Base-by-base conservation (phyloP, 2,888 invertebrate species). In the Boloria euphrosyne region DNA sequence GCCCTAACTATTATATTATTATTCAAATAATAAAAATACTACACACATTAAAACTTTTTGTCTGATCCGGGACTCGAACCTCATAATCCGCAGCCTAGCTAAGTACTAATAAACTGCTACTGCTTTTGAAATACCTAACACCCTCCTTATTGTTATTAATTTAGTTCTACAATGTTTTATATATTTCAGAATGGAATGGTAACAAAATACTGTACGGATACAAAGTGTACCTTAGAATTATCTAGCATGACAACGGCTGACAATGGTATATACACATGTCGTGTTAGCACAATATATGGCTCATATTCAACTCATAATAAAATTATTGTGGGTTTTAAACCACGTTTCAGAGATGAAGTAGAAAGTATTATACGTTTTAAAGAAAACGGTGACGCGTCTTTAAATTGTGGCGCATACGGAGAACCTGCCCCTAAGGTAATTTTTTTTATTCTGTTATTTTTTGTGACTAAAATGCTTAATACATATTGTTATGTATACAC, bases 101-200 rank as follows among this genome's bases (percentile, higher is more conserved):
- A n/a, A n/a, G n/a, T n/a, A n/a, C n/a, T n/a, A n/a, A n/a, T n/a
- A n/a, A n/a, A n/a, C n/a, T n/a, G 17, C 17, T 49, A 54, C 50
- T 50, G 16, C 13, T 22, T 13, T n/a, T n/a, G n/a, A n/a, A 14
- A 13, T 31, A 10, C 14, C 10, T 17, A 49, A 7, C 1, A 13
- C 31, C 13, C 13, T 5, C n/a, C 31, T 16, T 13, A 4, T 31
- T n/a, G 13, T 16, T 4, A 16, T 16, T 53, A 13, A 31, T n/a
- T 38, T 38, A 16, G 31, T 10, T 38, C 31, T 38, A 2, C 7
- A 38, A 10, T 13, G n/a, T 14, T 55, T 7, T 3, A 14, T 55
- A 4, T 18, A 57, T 57, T 57, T 57, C 22, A 57, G 57, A 46
- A 57, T 46, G 57, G 57, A 27, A 46, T 46, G 10, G 22, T 46